phyloP scores from a whole-genome alignment of 2,888 invertebrate genomes.

The Odontocerum albicorne region DNA sequence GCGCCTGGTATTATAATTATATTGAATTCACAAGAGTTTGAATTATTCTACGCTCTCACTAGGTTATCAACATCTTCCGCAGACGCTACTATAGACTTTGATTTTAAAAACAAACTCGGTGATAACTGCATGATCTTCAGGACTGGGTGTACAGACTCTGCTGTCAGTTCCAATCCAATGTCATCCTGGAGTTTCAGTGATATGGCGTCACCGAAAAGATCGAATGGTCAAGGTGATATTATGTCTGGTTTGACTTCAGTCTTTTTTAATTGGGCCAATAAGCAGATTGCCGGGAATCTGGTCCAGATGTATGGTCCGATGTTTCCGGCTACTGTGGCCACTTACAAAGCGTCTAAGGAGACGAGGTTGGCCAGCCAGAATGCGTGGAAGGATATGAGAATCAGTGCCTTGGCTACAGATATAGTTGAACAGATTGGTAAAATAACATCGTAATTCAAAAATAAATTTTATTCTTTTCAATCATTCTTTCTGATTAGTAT shows the following conservation, averaged over 20 bases:
- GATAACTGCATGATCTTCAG: slow-evolving; percentile 17
- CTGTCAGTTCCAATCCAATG: slow-evolving; percentile 6
- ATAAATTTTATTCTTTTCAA: too few species aligned
- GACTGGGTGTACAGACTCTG: slow-evolving; percentile 25
- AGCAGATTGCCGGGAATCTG: not conserved
- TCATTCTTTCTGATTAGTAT: too few species aligned
- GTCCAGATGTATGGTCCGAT: not conserved
- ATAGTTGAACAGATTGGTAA: slow-evolving; percentile 20
- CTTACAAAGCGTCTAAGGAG: slow-evolving; percentile 13
- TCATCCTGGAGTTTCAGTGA: slow-evolving; percentile 16
- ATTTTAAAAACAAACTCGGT: slow-evolving; percentile 57
- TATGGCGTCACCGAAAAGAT: not conserved
- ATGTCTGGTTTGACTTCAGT: slow-evolving; percentile 16
- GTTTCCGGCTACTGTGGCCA: slow-evolving; percentile 11
- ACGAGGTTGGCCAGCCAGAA: slow-evolving; percentile 13
- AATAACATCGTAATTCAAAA: too few species aligned
- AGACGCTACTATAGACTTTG: slow-evolving; percentile 46
- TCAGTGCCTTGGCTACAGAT: slow-evolving; percentile 18
- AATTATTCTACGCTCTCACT: slow-evolving; percentile 66
- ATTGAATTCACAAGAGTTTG: slow-evolving; percentile 89
- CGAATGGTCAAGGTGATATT: slow-evolving; percentile 16
- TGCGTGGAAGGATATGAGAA: slow-evolving; percentile 1
- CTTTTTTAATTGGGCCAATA: slow-evolving; percentile 21
- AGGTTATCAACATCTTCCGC: slow-evolving; percentile 52
- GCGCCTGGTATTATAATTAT: slow-evolving; percentile 73